Evolutionary conservation across 1,140 invertebrate species (phyloP).

Genomic region (Drosophila santomea): DNA sequence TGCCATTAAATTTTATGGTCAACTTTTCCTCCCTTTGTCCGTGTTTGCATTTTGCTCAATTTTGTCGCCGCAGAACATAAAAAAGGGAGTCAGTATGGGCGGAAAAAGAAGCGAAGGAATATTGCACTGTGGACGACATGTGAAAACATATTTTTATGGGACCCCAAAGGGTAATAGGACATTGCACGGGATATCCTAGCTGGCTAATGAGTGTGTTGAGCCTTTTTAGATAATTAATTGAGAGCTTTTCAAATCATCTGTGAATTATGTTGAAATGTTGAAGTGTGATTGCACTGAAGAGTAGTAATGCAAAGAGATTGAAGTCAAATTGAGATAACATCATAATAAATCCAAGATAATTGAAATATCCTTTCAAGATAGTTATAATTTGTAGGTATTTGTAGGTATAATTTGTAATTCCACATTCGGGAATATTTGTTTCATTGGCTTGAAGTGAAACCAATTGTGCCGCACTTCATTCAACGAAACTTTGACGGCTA

Average conservation of each 20-base stretch:
- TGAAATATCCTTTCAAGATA: not conserved
- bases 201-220: conserved; percentile 56
- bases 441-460: conserved; percentile 3
- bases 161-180: conserved; percentile 56
- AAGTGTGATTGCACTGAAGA: not conserved
- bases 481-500: conserved; percentile 13
- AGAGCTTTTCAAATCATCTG: conserved; percentile 50
- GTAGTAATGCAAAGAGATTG: not conserved
- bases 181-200: conserved; percentile 40
- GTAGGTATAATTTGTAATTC: not conserved
- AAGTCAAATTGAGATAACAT: not conserved
- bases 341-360: not conserved
- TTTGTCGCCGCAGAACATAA: conserved; percentile 54
- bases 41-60: conserved; percentile 58
- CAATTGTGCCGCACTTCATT: not conserved
- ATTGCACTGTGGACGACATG: conserved; percentile 50
- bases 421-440: not conserved
- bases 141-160: conserved; percentile 64
- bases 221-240: conserved; percentile 60
- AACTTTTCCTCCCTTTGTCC: conserved; percentile 26
- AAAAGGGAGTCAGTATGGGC: conserved; percentile 15
- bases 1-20: conserved; percentile 61
- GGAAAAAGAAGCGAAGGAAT: conserved; percentile 14
- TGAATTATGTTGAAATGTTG: conserved; percentile 27
- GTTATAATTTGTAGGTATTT: too few species aligned